Evolutionary conservation across 1,140 invertebrate species (phyloP).

Genomic region (Heliconius congener): DNA sequence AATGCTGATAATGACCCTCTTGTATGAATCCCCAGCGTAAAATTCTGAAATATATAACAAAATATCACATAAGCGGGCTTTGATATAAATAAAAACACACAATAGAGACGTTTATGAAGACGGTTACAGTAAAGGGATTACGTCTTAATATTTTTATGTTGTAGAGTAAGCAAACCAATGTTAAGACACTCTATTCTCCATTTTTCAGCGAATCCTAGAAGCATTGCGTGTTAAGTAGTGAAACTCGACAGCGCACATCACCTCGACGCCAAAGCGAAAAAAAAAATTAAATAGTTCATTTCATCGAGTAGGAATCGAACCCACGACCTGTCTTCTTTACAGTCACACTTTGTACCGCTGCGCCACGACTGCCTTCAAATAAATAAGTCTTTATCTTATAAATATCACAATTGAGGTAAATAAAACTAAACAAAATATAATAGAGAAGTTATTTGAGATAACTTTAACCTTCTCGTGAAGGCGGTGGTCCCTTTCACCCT

Average conservation of each 20-base stretch:
- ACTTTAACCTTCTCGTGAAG: slow-evolving; percentile 36
- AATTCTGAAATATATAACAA: slow-evolving; percentile 41
- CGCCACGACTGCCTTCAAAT: too few relatives aligned
- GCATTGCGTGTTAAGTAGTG: too few relatives aligned
- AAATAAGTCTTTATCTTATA: neutral
- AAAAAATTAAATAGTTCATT: too few relatives aligned
- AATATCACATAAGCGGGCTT: slow-evolving; percentile 26
- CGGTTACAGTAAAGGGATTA: neutral
- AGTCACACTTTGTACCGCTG: too few relatives aligned
- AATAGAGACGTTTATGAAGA: slow-evolving; percentile 14
- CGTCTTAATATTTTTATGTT: neutral
- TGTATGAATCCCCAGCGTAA: slow-evolving; percentile 40
- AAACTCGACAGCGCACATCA: too few relatives aligned
- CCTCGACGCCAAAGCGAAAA: too few relatives aligned
- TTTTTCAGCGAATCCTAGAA: too few relatives aligned
- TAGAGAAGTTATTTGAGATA: slow-evolving; percentile 29
- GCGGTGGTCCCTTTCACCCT: slow-evolving; percentile 43
- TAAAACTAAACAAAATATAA: slow-evolving; percentile 15
- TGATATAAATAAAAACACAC: slow-evolving; percentile 12
- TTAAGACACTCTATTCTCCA: too few relatives aligned
- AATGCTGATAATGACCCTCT: slow-evolving; percentile 44
- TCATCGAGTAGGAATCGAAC: too few relatives aligned
- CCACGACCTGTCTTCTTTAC: too few relatives aligned
- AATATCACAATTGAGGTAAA: neutral
- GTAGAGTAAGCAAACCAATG: too few relatives aligned